Evolutionary conservation across 2,888 invertebrate genomes (phyloP), one percentile per base, ranked within the genome.

Genomic region (Sphaerophoria taeniata): DNA sequence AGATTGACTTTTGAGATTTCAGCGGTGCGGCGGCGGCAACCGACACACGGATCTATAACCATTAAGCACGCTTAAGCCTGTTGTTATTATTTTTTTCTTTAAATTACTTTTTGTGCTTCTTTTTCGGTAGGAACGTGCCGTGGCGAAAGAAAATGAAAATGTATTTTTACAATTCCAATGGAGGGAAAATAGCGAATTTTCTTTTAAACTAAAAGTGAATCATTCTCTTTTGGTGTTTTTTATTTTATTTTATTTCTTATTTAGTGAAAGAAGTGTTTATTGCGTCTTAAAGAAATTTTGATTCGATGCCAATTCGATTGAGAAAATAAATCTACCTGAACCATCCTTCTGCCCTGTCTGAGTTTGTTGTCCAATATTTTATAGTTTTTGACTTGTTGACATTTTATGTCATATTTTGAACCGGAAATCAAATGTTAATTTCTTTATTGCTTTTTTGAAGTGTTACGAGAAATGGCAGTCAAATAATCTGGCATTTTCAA

Each of bases 211-310:
- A 31, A 5, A 58, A 34, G 16, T 65, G 43, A 49, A 34, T 65
- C 49, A 34, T 63, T 34, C 31, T 55, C 11, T 12, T 7, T 55
- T 7, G 24, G 33, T n/a, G 47, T 45, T 63, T 33, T 34, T 14
- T 33, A n/a, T 39, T 39, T 53, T 11, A 16, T 3, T 36, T 51
- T 9, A 36, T 67, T n/a, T 53, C 51, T 51, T 24, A 53, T 43
- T 67, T 39, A 53, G 31, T 53, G 53, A 53, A 67, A 47, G 47
- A 67, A 39, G 67, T 67, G 49, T 39, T 36, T 67, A 67, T 53
- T 67, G 53, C 53, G 67, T 43, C 67, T 67, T 67, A 9, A 11
- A 39, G n/a, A 39, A 67, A 5, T 1, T 14, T 67, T 53, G 53
- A 67, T 39, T 24, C 7, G n/a, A 39, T 53, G 67, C 67, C 67